A percentile compares a stretch with the other conserved stretches of the same genome.
phyloP scores from a whole-genome alignment of 2,888 invertebrate genomes.

The Hartigia nigra region DNA sequence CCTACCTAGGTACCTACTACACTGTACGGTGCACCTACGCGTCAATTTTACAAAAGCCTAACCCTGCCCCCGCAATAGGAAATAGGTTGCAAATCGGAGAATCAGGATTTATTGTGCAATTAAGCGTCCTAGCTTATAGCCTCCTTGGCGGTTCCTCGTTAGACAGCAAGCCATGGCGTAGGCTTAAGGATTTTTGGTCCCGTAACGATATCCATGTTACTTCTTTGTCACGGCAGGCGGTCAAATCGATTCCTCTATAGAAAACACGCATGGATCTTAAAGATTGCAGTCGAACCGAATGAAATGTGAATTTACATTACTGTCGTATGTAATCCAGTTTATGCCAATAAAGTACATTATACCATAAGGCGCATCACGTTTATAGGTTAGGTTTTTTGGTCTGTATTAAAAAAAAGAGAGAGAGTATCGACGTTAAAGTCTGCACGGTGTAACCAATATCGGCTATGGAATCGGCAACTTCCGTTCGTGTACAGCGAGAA shows the following conservation, averaged over 20 bases:
- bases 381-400: neutral
- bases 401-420: neutral
- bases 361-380: neutral
- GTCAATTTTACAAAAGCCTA: conserved; percentile 55
- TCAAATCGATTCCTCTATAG: neutral
- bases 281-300: neutral
- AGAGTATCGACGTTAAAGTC: neutral
- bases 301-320: neutral
- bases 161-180: neutral
- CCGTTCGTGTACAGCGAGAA: neutral
- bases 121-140: conserved; percentile 56
- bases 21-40: conserved; percentile 53
- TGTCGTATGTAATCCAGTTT: neutral
- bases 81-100: conserved; percentile 65
- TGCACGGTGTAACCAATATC: neutral
- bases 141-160: conserved; percentile 36
- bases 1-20: conserved; percentile 43
- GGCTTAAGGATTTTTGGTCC: neutral
- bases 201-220: neutral
- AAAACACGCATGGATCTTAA: neutral
- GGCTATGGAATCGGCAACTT: neutral
- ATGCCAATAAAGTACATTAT: neutral
- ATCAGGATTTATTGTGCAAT: conserved; percentile 65
- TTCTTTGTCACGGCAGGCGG: neutral
- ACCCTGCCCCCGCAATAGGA: conserved; percentile 63